Base-by-base conservation (phyloP, 2,888 invertebrate species). In the Conops quadrifasciatus region DNA sequence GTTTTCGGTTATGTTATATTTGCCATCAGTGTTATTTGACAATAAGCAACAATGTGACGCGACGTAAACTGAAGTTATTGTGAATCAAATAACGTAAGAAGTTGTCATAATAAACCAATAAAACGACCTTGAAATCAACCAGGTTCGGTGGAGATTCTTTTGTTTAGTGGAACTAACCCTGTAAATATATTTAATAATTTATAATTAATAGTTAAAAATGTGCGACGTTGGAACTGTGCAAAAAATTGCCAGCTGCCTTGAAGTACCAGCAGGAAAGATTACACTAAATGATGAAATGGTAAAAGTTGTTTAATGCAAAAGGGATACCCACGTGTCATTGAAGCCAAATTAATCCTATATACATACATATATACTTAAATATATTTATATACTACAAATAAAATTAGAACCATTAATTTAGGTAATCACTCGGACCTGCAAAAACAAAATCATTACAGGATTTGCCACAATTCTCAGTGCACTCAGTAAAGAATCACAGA, bases 251-350 rank as follows among this genome's bases (percentile, higher is more conserved):
- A 88, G 87, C 78, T 89, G 89, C 79, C 83, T 89, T 65, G 87
- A 88, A 71, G 86, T 87, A 13, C 80, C 87, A 53, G 84, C 88
- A 4, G 89, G 89, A 16, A 85, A 87, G 74, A 77, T 89, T 59
- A 86, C 87, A 72, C 87, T 88, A 62, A 89, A 88, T 80, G 87
- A 88, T 1, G 89, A 89, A 73, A 88, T 88, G 79, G 85, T 85
- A 73, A 62, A 49, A 45, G 19, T 16, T 16, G 49, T 16, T 11
- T 3, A 49, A 49, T n/a, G 24, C 26, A 58, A 3, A 28, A 58
- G 4, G 13, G 24, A n/a, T 24, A 19, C 15, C 49, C 49, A 21
- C 13, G 24, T 56, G 21, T 56, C 19, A 4, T 21, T 4, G 24
- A 11, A 19, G 13, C 4, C 36, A 36, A 36, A 7, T 36, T 36